Conservation (phyloP, 2,888 invertebrate genomes). For the Polydrusus cervinus region DNA sequence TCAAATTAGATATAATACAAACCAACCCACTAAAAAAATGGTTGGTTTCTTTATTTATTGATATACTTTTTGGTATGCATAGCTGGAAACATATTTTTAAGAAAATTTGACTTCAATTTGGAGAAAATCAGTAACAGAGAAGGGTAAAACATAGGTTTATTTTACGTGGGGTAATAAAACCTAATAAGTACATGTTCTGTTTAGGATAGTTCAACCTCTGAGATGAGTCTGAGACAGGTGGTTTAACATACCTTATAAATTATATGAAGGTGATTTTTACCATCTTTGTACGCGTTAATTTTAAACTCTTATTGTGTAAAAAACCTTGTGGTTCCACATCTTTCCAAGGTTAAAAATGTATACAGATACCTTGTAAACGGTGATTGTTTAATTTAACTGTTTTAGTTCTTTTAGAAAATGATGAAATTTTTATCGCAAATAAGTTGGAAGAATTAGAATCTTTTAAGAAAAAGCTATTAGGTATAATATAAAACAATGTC, state of each 20-base stretch:
- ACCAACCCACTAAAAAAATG: no score
- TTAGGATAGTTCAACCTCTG: no score
- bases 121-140: no score
- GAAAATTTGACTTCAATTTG: no score
- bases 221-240: neutral
- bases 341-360: slow-evolving; percentile 37
- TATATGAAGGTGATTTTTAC: neutral
- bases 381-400: slow-evolving; percentile 3
- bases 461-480: no score
- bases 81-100: no score
- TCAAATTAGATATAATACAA: neutral
- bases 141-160: no score
- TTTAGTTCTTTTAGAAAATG: neutral
- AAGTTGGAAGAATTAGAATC: neutral
- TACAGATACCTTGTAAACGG: slow-evolving; percentile 5
- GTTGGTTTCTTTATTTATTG: neutral
- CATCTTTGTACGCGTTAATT: slow-evolving; percentile 35
- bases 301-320: slow-evolving; percentile 26
- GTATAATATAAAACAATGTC: no score
- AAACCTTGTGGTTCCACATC: slow-evolving; percentile 35
- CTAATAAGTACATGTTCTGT: no score
- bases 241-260: neutral
- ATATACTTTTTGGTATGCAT: no score
- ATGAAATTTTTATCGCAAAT: neutral
- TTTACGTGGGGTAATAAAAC: no score